Base-by-base conservation (phyloP, 2,797 vertebrate genomes). In the Helarctos malayanus region DNA sequence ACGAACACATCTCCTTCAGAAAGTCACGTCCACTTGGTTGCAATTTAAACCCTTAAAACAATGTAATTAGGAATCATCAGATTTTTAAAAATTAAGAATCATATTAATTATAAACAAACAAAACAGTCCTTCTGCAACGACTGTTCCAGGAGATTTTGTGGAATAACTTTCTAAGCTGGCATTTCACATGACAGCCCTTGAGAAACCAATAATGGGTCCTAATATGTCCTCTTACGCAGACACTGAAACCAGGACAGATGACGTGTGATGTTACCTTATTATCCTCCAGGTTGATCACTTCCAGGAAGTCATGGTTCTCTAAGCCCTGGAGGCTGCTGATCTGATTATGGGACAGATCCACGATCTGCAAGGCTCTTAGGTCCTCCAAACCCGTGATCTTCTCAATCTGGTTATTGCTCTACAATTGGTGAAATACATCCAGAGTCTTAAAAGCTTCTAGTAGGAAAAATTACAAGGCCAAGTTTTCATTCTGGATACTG, bases 311-410 rank as follows among this genome's bases (percentile, higher is more conserved):
- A 5, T 99, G 99, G 25, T 97, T 98, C 94, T 99, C 99, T 69
- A 99, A 98, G 47, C 99, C 99, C 63, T 98, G 98, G 32, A 99
- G 98, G 69, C 98, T 99, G 32, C 95, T 98, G 95, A 99, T 99
- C 96, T 98, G 98, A 98, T 99, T 99, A 76, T 97, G 93, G 49
- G 99, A 99, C 98, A 99, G 97, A 96, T 99, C 99, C 80, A 99
- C 96, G 10, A 98, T 97, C 98, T 98, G 99, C 4, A 99, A 99
- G 29, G 25, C 79, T 98, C 96, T 98, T 52, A 99, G 97, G 8
- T 97, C 98, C 82, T 99, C 99, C 97, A 99, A 95, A 45, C 99
- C 99, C 47, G 98, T 98, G 57, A 99, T 99, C 69, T 94, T 99
- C 97, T 98, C 97, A 69, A 99, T 99, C 94, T 98, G 98, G 98